These are phyloP conservation scores for Ditula angustiorana DNA, from an alignment of 2,888 invertebrate genomes.

Conservation along the genomic window DNA sequence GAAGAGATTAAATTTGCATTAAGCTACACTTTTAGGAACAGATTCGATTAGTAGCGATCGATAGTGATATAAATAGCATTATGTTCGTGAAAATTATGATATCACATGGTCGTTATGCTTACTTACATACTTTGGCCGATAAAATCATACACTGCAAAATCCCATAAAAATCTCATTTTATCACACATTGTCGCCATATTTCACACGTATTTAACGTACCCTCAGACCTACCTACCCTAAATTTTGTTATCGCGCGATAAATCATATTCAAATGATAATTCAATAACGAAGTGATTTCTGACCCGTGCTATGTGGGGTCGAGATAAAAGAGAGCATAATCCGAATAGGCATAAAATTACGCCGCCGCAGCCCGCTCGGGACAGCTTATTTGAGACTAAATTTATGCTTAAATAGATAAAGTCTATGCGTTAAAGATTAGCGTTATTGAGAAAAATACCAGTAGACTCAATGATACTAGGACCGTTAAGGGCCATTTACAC, in stretches of 20 bases:
- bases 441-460: slow-evolving; percentile 27
- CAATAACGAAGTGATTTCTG: slow-evolving; percentile 78
- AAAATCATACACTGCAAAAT: slow-evolving; percentile 23
- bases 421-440: slow-evolving; percentile 44
- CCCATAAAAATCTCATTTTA: slow-evolving; percentile 24
- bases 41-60: too few relatives aligned
- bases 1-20: too few relatives aligned
- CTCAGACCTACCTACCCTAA: slow-evolving; percentile 72
- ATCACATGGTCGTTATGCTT: background rate
- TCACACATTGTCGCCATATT: slow-evolving; percentile 35
- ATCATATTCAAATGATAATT: slow-evolving; percentile 84
- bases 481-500: too few relatives aligned
- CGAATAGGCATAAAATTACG: slow-evolving; percentile 78
- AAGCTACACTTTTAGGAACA: too few relatives aligned
- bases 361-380: slow-evolving; percentile 64
- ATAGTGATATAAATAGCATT: too few relatives aligned
- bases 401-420: slow-evolving; percentile 70
- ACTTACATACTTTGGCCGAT: background rate
- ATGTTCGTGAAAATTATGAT: background rate
- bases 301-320: slow-evolving; percentile 62
- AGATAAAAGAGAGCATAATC: slow-evolving; percentile 75
- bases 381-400: slow-evolving; percentile 68
- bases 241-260: slow-evolving; percentile 69
- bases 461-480: background rate
- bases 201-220: slow-evolving; percentile 62